Evolutionary conservation across 2,113 vertebrate species (phyloP).

Genomic region (Lagopus muta): DNA sequence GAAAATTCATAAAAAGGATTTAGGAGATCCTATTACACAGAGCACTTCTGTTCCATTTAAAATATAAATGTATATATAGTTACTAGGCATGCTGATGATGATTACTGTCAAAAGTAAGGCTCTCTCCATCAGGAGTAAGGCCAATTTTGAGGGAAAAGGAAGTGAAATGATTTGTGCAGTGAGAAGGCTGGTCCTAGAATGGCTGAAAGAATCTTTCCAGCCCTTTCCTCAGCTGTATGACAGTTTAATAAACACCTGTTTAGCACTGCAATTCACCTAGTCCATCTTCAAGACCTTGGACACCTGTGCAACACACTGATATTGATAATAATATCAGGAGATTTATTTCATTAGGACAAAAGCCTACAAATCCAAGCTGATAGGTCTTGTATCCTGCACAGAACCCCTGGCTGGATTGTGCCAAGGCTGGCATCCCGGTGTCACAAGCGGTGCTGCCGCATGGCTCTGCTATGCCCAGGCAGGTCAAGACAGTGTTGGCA

Average conservation of each 20-base stretch:
- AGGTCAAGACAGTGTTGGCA: background rate
- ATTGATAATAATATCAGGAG: background rate
- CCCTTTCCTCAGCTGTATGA: background rate
- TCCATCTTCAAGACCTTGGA: background rate
- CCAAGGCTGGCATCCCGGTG: rapidly evolving
- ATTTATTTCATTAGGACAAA: background rate
- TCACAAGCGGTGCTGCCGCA: background rate
- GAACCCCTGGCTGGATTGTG: background rate
- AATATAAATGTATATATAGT: background rate
- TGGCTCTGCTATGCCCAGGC: background rate
- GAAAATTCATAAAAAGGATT: background rate
- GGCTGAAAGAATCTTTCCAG: background rate
- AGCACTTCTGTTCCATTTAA: background rate
- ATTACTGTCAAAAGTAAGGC: background rate
- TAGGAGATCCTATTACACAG: background rate
- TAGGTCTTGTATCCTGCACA: background rate
- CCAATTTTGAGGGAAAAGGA: background rate
- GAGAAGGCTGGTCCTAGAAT: background rate
- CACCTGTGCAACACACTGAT: rapidly evolving
- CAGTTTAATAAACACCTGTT: background rate
- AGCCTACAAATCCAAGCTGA: background rate
- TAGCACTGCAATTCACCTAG: background rate
- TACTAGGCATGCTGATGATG: background rate
- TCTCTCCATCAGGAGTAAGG: background rate
- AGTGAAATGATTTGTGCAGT: background rate